Percentiles rank a stretch among this genome's conserved stretches.
Conservation (phyloP, 2,797 vertebrate species). For the Aythya fuligula region DNA sequence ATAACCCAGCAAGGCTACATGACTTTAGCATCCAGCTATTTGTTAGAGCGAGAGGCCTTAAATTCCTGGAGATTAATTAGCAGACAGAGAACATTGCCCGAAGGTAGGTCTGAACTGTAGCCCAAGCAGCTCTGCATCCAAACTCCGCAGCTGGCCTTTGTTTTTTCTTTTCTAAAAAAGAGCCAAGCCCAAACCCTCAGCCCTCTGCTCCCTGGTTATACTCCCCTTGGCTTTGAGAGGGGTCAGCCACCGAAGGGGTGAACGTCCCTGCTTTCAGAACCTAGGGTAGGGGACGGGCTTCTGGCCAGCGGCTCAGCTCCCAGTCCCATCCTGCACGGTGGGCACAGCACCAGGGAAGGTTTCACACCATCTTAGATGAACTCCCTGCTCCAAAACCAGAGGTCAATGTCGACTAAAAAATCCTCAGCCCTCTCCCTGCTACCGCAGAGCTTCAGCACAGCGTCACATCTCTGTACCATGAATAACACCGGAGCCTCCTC, state of each 20-base stretch:
- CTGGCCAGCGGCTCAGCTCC: not conserved
- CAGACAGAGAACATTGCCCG: conserved; percentile 11
- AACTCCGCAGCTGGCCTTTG: conserved; percentile 29
- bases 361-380: not conserved
- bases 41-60: conserved; percentile 57
- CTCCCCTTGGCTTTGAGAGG: not conserved
- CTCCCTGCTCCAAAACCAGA: not conserved
- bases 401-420: not conserved
- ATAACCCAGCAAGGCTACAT: conserved; percentile 29
- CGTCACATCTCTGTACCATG: not conserved
- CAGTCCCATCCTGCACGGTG: not conserved
- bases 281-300: not conserved
- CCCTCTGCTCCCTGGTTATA: not conserved
- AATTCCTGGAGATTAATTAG: conserved; percentile 75
- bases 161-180: not conserved
- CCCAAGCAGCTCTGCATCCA: conserved; percentile 15
- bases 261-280: not conserved
- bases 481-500: not conserved
- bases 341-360: not conserved
- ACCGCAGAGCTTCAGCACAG: too few relatives aligned
- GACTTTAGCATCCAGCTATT: conserved; percentile 73
- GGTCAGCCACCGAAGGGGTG: not conserved
- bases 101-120: conserved; percentile 48
- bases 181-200: not conserved
- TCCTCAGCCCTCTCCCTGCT: not conserved